phyloP scores from a whole-genome alignment of 2,888 invertebrate species.

The Hybos culiciformis region DNA sequence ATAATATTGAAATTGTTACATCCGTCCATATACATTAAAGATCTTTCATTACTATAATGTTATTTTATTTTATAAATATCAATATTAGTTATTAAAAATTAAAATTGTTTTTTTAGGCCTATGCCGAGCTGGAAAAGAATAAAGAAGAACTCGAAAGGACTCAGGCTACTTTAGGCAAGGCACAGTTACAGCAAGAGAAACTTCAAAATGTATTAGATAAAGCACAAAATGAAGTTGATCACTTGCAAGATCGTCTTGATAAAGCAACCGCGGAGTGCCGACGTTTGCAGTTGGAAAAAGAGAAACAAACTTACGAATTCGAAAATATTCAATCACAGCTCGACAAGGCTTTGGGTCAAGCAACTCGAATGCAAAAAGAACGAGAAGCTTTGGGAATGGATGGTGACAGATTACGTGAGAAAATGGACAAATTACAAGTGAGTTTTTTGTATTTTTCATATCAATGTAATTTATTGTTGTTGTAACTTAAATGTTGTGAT shows the following conservation, averaged over 20 bases:
- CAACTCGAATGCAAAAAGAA: slow-evolving; percentile 79
- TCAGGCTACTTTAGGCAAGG: slow-evolving; percentile 79
- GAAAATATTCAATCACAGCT: slow-evolving; percentile 81
- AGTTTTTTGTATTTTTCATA: slow-evolving; percentile 12
- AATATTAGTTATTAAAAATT: slow-evolving; percentile 1
- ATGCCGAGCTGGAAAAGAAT: slow-evolving; percentile 71
- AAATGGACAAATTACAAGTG: slow-evolving; percentile 81
- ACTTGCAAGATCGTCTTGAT: slow-evolving; percentile 76
- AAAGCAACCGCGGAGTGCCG: slow-evolving; percentile 69
- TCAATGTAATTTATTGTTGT: neutral
- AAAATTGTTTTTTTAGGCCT: slow-evolving; percentile 38
- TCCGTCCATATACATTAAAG: too few relatives aligned
- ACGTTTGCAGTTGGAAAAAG: slow-evolving; percentile 64
- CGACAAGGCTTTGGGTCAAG: slow-evolving; percentile 79
- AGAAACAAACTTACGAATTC: slow-evolving; percentile 81
- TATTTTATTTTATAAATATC: too few relatives aligned
- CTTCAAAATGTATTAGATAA: slow-evolving; percentile 77
- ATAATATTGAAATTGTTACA: too few relatives aligned
- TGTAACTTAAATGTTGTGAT: neutral
- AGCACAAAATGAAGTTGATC: slow-evolving; percentile 80
- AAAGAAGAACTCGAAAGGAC: slow-evolving; percentile 79
- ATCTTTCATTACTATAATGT: too few relatives aligned
- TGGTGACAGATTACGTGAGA: slow-evolving; percentile 73
- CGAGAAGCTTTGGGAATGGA: slow-evolving; percentile 73
- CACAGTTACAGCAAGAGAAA: slow-evolving; percentile 84